Conservation (phyloP, 2,113 vertebrate species). For the Burhinus oedicnemus region DNA sequence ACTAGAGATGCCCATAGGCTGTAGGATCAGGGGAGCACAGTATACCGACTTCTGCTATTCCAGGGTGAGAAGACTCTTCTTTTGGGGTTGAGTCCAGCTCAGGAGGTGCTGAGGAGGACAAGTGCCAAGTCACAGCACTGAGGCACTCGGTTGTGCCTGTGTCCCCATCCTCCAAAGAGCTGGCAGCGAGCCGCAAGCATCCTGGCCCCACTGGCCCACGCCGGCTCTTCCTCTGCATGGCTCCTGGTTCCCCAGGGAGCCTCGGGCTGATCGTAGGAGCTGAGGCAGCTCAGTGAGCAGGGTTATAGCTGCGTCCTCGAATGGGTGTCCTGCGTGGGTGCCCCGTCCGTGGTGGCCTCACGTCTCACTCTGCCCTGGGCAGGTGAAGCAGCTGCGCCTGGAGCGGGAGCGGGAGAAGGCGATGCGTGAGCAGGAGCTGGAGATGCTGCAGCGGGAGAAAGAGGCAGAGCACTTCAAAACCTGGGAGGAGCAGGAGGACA, state of each 20-base stretch:
- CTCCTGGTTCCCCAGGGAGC: neutral
- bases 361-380: fast-evolving
- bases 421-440: conserved; percentile 95
- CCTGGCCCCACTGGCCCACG: fast-evolving
- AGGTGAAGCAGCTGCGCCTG: conserved; percentile 97
- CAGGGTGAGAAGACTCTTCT: neutral
- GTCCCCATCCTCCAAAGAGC: neutral
- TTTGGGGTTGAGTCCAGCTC: neutral
- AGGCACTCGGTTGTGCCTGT: neutral
- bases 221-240: fast-evolving
- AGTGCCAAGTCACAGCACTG: neutral
- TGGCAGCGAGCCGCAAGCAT: neutral
- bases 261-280: fast-evolving
- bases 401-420: conserved; percentile 95
- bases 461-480: conserved; percentile 98
- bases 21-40: neutral
- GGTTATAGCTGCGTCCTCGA: fast-evolving
- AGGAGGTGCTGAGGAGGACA: neutral
- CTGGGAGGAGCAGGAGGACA: conserved; percentile 98
- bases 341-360: neutral
- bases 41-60: neutral
- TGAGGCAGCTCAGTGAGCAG: neutral
- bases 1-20: neutral
- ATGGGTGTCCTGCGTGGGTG: neutral
- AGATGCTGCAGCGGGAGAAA: conserved; percentile 97